phyloP scores from a whole-genome alignment of 2,113 vertebrate genomes.

The Orycteropus afer region DNA sequence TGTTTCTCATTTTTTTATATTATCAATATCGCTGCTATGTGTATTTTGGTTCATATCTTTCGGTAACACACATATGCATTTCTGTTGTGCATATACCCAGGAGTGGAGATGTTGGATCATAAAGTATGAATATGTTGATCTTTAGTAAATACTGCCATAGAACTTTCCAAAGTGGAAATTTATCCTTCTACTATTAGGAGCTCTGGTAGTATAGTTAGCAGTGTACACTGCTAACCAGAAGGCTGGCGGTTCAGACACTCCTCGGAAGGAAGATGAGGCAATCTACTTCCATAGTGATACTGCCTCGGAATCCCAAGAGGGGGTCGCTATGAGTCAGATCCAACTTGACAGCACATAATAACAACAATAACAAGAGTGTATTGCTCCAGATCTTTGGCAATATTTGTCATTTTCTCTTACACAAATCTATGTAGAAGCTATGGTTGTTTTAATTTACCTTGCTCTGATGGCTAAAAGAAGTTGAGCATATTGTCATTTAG shows the following conservation, averaged over 20 bases:
- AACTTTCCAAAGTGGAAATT: constrained; percentile 5
- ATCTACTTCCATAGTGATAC: no score
- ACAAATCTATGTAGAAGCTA: not conserved
- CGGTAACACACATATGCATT: not conserved
- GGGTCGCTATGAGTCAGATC: no score
- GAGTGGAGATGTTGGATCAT: not conserved
- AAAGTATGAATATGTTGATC: not conserved
- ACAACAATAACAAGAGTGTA: no score
- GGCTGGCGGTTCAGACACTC: no score
- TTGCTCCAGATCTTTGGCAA: not conserved
- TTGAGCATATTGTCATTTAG: not conserved
- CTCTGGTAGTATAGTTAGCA: no score
- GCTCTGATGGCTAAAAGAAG: not conserved
- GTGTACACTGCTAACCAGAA: no score
- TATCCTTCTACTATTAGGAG: not conserved
- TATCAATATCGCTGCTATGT: not conserved
- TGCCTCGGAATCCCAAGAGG: no score
- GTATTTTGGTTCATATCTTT: not conserved
- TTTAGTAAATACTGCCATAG: not conserved
- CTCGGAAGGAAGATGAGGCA: no score
- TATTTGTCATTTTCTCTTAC: constrained; percentile 9
- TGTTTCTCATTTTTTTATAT: not conserved
- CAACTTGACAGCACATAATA: no score
- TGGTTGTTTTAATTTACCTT: not conserved
- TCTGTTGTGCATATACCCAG: not conserved